Conservation (phyloP, 92 coral and sea anemone species). For the Bergia puertoricense region DNA sequence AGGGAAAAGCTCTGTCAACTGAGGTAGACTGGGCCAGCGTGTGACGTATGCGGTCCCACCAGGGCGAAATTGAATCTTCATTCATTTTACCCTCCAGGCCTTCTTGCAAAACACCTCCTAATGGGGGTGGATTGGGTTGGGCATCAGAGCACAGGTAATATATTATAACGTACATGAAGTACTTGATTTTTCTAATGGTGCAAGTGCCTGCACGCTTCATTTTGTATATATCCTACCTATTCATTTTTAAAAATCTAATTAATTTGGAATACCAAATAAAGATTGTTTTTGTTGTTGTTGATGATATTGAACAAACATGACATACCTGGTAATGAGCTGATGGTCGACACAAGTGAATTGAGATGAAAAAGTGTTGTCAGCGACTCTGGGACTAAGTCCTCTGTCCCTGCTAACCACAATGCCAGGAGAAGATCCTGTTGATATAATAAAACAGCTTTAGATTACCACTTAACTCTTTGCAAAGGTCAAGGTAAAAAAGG, state of each 20-base stretch:
- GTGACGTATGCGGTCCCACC: conserved; percentile 95
- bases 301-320: not conserved
- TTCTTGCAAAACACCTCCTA: conserved; percentile 68
- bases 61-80: conserved; percentile 77
- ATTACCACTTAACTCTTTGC: too few relatives aligned
- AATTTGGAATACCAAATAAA: too few relatives aligned
- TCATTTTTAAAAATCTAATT: too few relatives aligned
- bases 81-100: conserved; percentile 37
- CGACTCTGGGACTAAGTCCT: conserved; percentile 22
- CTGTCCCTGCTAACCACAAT: conserved; percentile 73
- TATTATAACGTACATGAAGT: too few relatives aligned
- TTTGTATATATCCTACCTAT: too few relatives aligned
- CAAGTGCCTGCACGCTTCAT: not conserved
- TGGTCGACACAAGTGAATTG: conserved; percentile 72
- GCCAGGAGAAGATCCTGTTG: conserved; percentile 74
- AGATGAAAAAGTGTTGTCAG: conserved; percentile 59
- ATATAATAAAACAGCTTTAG: not conserved
- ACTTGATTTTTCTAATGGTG: too few relatives aligned
- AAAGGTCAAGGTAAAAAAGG: too few relatives aligned
- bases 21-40: conserved; percentile 89
- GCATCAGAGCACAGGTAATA: not conserved
- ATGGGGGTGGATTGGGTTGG: not conserved
- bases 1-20: conserved; percentile 71
- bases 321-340: conserved; percentile 86
- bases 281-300: too few relatives aligned